A percentile compares a stretch with the other conserved stretches of the same genome.
Conservation (phyloP, 1,140 invertebrate genomes). For the Heterodera carotae region DNA sequence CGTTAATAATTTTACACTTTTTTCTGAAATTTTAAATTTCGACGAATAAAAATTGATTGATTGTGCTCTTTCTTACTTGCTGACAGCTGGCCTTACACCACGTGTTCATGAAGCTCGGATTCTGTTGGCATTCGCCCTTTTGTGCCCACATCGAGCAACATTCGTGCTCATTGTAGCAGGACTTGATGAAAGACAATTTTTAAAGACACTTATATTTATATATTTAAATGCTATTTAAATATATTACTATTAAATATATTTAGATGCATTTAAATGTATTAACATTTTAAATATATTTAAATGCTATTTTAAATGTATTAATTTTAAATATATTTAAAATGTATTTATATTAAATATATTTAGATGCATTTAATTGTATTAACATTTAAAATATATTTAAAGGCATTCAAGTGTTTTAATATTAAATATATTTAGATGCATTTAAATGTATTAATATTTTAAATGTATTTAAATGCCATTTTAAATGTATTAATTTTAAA, state of each 20-base stretch:
- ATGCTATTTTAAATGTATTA: too few species aligned
- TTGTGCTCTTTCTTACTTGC: conserved; percentile 26
- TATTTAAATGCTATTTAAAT: conserved; percentile 6
- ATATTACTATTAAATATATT: neutral
- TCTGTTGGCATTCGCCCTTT: conserved; percentile 30
- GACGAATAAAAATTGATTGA: too few species aligned
- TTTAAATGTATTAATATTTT: conserved; percentile 6
- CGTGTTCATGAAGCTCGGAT: conserved; percentile 43
- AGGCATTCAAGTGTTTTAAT: too few species aligned
- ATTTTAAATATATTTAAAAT: conserved; percentile 2
- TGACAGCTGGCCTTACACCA: conserved; percentile 54
- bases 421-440: conserved; percentile 9
- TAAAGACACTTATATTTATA: too few species aligned
- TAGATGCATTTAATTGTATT: conserved; percentile 16
- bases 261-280: conserved; percentile 18
- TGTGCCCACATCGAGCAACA: conserved; percentile 41
- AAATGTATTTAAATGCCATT: too few species aligned
- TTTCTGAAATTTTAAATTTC: neutral
- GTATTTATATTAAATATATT: neutral
- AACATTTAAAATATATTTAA: neutral
- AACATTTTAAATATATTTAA: neutral
- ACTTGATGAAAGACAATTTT: too few species aligned
- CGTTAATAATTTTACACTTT: conserved; percentile 8
- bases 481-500: too few species aligned
- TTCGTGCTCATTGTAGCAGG: conserved; percentile 55